These are phyloP conservation scores for Cheiracanthium punctorium DNA, from an alignment of 2,888 invertebrate genomes.

Conservation along the genomic window DNA sequence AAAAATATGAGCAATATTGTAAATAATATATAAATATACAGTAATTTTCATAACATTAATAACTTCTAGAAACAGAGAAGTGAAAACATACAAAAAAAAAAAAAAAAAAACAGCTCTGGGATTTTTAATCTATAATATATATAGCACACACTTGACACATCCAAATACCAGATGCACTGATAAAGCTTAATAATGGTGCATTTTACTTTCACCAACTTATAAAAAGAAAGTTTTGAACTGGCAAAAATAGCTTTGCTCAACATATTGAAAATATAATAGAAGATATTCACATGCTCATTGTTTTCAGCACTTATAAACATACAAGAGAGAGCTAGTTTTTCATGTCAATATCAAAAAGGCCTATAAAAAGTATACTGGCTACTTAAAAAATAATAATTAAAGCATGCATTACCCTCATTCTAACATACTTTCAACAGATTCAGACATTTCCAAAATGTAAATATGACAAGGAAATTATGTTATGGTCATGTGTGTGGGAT, in stretches of 20 bases:
- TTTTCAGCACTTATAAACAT: slow-evolving; percentile 6
- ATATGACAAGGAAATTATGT: background rate
- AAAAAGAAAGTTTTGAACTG: background rate
- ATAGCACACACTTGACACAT: too few species aligned
- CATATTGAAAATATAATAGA: background rate
- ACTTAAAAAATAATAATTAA: background rate
- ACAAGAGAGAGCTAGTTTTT: background rate
- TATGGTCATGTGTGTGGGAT: background rate
- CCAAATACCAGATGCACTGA: background rate
- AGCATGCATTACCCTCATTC: too few species aligned
- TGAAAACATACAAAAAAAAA: background rate
- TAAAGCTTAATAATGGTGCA: background rate
- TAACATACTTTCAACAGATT: background rate
- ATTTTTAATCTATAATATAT: background rate
- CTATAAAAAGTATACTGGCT: slow-evolving; percentile 13
- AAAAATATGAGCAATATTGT: background rate
- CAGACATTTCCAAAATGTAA: background rate
- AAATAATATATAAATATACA: background rate
- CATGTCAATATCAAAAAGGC: background rate
- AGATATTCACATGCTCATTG: background rate
- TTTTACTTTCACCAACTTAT: too few species aligned
- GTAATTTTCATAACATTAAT: background rate
- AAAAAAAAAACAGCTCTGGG: background rate
- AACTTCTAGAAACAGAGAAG: background rate
- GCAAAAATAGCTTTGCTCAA: background rate